These are phyloP conservation scores for Propithecus perrieri DNA, from an alignment of 2,797 vertebrate species.

Conservation along the genomic window DNA sequence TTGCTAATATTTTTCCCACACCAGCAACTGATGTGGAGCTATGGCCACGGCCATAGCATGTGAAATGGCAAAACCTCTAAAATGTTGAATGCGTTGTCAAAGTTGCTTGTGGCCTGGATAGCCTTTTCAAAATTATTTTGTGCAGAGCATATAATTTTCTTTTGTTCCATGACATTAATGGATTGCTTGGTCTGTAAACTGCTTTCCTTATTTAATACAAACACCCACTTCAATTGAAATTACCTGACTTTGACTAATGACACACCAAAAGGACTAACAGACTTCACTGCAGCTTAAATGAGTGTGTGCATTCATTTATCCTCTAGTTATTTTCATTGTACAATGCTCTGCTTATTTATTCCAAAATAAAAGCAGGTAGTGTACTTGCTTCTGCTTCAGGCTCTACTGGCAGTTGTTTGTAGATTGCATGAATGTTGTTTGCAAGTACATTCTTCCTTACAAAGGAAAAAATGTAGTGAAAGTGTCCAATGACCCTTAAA, in stretches of 20 bases:
- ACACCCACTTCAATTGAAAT: constrained; percentile 20
- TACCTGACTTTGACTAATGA: constrained; percentile 43
- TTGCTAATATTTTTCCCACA: neutral
- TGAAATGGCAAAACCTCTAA: neutral
- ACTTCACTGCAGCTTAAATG: neutral
- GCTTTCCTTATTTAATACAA: constrained; percentile 58
- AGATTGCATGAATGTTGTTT: neutral
- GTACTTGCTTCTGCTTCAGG: neutral
- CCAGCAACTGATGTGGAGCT: neutral
- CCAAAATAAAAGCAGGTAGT: constrained; percentile 45
- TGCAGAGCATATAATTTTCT: constrained; percentile 57
- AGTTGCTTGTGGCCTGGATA: neutral
- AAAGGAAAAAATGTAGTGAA: neutral
- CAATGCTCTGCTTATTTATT: neutral
- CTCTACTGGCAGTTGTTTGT: neutral
- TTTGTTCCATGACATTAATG: constrained; percentile 64
- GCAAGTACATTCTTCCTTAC: constrained; percentile 32
- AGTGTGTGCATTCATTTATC: neutral
- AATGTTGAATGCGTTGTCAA: constrained; percentile 6
- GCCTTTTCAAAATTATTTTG: constrained; percentile 46
- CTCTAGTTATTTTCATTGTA: neutral
- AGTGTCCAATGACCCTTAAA: neutral
- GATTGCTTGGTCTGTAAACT: constrained; percentile 40
- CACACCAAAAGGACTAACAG: neutral
- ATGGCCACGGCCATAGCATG: neutral